Evolutionary conservation across 2,797 vertebrate genomes (phyloP), one percentile per base, ranked within the genome.

Genomic region (Dallia pectoralis): DNA sequence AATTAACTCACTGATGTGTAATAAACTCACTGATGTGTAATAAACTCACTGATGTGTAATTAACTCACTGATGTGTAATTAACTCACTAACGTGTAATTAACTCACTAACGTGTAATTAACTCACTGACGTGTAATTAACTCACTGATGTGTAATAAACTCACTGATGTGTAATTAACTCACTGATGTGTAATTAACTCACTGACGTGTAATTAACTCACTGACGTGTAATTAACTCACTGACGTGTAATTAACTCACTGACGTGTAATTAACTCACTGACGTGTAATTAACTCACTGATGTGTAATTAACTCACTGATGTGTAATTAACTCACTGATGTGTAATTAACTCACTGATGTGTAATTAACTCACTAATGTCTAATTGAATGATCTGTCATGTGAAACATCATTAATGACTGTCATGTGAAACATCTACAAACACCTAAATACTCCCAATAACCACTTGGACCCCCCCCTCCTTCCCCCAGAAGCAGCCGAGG

Each of bases 401-500:
- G 22, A 40, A 14, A 22, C n/a, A 25, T 33, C n/a, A n/a, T n/a
- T 4, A 5, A 18, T 53, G 49, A 53, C n/a, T 56, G 9, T n/a
- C 51, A 22, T 56, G 51, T 9, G 19, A 56, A 56, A 22, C n/a
- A n/a, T n/a, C 8, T n/a, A 56, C 51, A 56, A 56, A 36, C 32
- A 65, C 63, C 33, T 36, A 33, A 8, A n/a, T 64, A 18, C 62
- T 14, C 16, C 63, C 3, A 29, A 33, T 36, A 22, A 66, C 32
- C 15, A 16, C 11, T 65, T 65, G 8, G 36, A 30, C 15, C 33
- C 22, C 36, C 2, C 36, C 16, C 47, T 15, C 27, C 8, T 22
- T 11, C 40, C 14, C 22, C 27, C 76, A 86, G 84, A 83, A 16
- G 75, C 77, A 2, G 79, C 85, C 0, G 93, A 93, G 77, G 15